Conservation (phyloP, 2,888 invertebrate genomes). For the Dolichopus griseipennis region DNA sequence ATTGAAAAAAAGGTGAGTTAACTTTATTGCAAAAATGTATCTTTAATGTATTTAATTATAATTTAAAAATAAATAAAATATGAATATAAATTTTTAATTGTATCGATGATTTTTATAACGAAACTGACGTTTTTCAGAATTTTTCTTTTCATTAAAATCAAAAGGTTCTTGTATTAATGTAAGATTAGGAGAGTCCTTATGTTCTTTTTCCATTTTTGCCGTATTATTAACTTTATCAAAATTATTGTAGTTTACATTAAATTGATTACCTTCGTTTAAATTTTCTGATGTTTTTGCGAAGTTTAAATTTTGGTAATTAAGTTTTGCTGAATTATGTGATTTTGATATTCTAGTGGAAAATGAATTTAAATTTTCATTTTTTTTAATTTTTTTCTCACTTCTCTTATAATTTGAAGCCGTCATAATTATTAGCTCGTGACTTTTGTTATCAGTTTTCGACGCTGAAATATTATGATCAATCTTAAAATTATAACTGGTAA, state of each 20-base stretch:
- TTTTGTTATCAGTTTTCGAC: neutral
- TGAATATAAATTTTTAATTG: neutral
- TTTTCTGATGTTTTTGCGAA: neutral
- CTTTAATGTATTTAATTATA: neutral
- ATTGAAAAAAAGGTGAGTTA: slow-evolving; percentile 46
- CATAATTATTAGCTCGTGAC: neutral
- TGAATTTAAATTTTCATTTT: neutral
- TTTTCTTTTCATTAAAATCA: neutral
- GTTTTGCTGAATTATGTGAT: neutral
- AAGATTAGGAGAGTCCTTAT: neutral
- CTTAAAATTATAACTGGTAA: neutral
- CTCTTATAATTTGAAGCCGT: neutral
- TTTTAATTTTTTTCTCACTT: neutral
- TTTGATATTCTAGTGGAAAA: neutral
- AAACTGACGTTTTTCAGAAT: neutral
- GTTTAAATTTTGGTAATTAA: neutral
- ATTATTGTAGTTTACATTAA: too few relatives aligned
- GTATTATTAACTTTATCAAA: neutral
- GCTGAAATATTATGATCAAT: neutral
- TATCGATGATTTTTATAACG: slow-evolving; percentile 1
- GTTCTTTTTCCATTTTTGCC: neutral
- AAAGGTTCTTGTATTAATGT: neutral
- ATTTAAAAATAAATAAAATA: too few relatives aligned
- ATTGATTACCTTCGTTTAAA: neutral
- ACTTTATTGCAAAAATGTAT: neutral